Conservation (phyloP, 2,888 invertebrate genomes). For the Phaonia tiefii region DNA sequence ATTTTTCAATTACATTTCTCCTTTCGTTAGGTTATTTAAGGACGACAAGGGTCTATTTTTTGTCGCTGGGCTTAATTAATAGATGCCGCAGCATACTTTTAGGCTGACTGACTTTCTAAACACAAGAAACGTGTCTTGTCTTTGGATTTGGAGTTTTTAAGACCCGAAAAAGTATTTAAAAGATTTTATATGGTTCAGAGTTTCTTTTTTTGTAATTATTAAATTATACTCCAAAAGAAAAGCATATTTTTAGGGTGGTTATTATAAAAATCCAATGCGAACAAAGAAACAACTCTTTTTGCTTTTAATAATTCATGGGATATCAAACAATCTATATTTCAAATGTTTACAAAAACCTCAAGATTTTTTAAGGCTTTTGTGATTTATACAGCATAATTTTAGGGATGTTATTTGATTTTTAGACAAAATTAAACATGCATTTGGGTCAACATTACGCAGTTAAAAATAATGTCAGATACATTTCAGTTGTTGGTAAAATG, state of each 20-base stretch:
- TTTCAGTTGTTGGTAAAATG: slow-evolving; percentile 18
- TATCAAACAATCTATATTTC: background rate
- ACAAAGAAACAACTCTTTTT: no score
- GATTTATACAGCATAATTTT: background rate
- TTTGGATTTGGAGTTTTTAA: no score
- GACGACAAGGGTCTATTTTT: slow-evolving; percentile 1
- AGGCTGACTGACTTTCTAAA: slow-evolving; percentile 29
- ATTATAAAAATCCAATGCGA: background rate
- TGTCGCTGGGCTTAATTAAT: slow-evolving; percentile 24
- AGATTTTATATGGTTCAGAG: no score
- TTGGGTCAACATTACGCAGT: slow-evolving; percentile 27
- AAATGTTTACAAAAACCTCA: background rate
- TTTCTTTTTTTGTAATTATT: slow-evolving; percentile 36
- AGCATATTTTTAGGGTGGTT: slow-evolving; percentile 25
- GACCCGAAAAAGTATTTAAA: background rate
- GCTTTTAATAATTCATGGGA: background rate
- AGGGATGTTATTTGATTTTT: background rate
- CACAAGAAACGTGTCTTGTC: slow-evolving; percentile 8
- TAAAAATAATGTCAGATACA: background rate
- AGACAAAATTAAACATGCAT: background rate
- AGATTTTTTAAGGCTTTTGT: no score
- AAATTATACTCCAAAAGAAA: background rate
- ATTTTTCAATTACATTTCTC: slow-evolving; percentile 18
- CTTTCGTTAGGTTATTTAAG: background rate
- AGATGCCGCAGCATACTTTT: background rate